phyloP scores from a whole-genome alignment of 37 sponge, comb jelly and placozoan genomes.

The Spongia lamella region DNA sequence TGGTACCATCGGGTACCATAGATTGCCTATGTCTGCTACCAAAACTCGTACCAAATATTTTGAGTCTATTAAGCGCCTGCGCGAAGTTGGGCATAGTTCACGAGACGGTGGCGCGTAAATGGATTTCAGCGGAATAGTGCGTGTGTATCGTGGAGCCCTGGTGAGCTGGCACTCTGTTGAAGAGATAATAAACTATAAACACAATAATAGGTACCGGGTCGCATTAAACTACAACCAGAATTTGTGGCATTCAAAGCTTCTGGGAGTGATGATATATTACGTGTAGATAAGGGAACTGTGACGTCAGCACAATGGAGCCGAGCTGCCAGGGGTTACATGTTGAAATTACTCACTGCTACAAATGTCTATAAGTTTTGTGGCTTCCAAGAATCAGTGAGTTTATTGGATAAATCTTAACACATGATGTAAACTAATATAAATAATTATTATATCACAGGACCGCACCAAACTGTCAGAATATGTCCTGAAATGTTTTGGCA shows the following conservation, averaged over 20 bases:
- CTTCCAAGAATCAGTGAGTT: constrained; percentile 90
- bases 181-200: not conserved
- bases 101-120: too few relatives aligned
- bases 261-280: constrained; percentile 66
- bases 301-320: constrained; percentile 75
- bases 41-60: too few relatives aligned
- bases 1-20: too few relatives aligned
- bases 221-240: constrained; percentile 77
- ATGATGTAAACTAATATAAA: not conserved
- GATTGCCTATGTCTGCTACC: too few relatives aligned
- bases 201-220: constrained; percentile 72
- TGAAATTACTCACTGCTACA: constrained; percentile 69
- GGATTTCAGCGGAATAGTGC: too few relatives aligned
- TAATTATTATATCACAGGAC: constrained; percentile 57
- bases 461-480: constrained; percentile 66
- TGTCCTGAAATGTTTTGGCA: constrained; percentile 62
- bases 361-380: constrained; percentile 74
- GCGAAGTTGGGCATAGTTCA: too few relatives aligned
- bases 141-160: too few relatives aligned
- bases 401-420: not conserved
- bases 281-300: constrained; percentile 61
- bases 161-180: not conserved
- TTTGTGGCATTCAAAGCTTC: constrained; percentile 82
- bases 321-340: constrained; percentile 77
- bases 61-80: too few relatives aligned